Base-by-base conservation (phyloP, 2,113 vertebrate species). In the Proteles cristata region DNA sequence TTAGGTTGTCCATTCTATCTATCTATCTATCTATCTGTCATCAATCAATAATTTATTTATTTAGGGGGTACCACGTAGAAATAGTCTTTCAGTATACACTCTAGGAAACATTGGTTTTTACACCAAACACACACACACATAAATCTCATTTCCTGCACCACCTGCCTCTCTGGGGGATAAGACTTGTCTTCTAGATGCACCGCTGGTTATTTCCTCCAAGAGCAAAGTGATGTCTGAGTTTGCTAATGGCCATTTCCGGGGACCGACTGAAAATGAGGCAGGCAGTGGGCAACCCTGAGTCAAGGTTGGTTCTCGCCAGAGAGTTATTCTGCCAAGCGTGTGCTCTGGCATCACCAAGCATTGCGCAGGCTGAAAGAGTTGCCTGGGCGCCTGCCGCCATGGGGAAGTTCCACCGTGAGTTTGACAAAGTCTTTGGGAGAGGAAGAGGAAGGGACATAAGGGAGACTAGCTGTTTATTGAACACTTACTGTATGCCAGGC, bases 91-190 rank as follows among this genome's bases (percentile, higher is more conserved):
- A 7, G 55, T 19, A 45, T 1, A 35, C 1, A 28, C 55, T 50
- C 92, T 23, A 66, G 55, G 35, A 92, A 68, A 74, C 4, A 4
- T 7, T 26, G 65, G 10, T 63, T 11, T 66, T 53, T 33, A 33
- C 6, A 16, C 1, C 6, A 53, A 2, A 23, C 2, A 7, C 5
- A 17, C 4, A 43, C 1, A 25, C 35, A 55, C 1, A 50, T 2
- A 26, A 50, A 83, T 48, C 87, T 58, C 63, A 7, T 35, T 58
- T 80, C 84, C 79, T 80, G 21, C n/a, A 61, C 21, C 9, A 2
- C 11, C 31, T 26, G 39, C 45, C 86, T 69, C 71, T 76, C 69
- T 31, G 35, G 3, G 58, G 21, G 8, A 68, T 1, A 71, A 93
- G 63, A 7, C 25, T 82, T 92, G 43, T 76, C 81, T 68, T 93